Evolutionary conservation across 1,140 invertebrate species (phyloP), one percentile per base, ranked within the genome.

Genomic region (Artemia franciscana): DNA sequence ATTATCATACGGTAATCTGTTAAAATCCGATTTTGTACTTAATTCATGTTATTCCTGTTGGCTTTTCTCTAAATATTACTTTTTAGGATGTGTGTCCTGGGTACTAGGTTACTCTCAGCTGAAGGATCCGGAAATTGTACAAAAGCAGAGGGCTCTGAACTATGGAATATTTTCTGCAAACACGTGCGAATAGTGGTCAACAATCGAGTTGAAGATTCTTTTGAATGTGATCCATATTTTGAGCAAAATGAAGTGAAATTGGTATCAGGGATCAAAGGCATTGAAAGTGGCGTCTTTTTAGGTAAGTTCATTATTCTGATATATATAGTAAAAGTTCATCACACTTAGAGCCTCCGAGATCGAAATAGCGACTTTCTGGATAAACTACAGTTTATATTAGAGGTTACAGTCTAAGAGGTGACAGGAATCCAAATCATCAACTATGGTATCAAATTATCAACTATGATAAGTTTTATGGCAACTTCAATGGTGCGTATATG

Each of bases 71-170:
- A n/a, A n/a, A n/a, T n/a, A n/a, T n/a, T 64, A 67, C 67, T 63
- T 78, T 80, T 27, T 74, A 96, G 91, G 70, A 85, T 96, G 78
- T 98, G 93, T 74, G 78, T 91, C 23, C 80, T 98, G 9, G 93
- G 93, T 7, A 88, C 83, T 66, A 79, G 92, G 24, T 75, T 96
- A 25, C 63, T 78, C 58, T 72, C 90, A 3, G 87, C 87, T 72
- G 71, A 80, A 23, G 76, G 83, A 51, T 68, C 74, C 25, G 75
- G 72, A 1, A 80, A 87, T 61, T 97, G 93, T 71, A 82, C 80
- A 61, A 92, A 94, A 73, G 80, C 81, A 25, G 67, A 74, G 15
- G 78, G 72, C 61, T 78, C 82, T 24, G 69, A 76, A 65, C 73
- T 92, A 64, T 77, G 80, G 67, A 75, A 80, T 63, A 64, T 81